These are phyloP conservation scores for Sesamia inferens DNA, from an alignment of 2,888 invertebrate species.

Conservation along the genomic window DNA sequence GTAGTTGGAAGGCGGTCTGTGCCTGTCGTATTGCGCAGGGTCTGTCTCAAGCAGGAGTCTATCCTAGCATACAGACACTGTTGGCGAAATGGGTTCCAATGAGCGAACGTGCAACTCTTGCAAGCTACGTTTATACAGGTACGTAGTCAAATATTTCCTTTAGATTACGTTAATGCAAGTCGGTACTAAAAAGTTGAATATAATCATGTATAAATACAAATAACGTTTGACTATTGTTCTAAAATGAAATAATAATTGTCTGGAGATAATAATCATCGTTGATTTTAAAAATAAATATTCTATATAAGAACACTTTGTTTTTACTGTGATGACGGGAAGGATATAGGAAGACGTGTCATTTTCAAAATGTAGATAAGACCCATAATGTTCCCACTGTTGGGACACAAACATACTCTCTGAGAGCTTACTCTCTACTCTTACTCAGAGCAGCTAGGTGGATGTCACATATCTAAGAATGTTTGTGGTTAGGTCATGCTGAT, in stretches of 20 bases:
- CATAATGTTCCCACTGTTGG: not conserved
- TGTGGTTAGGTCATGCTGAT: not conserved
- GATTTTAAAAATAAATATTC: not conserved
- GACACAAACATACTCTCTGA: not conserved
- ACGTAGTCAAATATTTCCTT: not conserved
- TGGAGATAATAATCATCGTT: not conserved
- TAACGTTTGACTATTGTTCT: not conserved
- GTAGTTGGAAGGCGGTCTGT: slow-evolving; percentile 91
- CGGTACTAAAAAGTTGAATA: not conserved
- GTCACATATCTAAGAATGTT: not conserved
- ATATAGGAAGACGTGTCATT: not conserved
- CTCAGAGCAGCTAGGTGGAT: no score
- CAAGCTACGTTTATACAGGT: slow-evolving; percentile 87
- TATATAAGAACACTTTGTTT: slow-evolving; percentile 5
- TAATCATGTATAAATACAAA: no score
- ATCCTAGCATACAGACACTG: slow-evolving; percentile 92
- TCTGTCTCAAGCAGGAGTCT: slow-evolving; percentile 92
- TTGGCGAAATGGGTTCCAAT: slow-evolving; percentile 93
- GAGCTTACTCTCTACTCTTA: not conserved
- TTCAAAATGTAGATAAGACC: not conserved
- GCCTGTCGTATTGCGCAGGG: slow-evolving; percentile 93
- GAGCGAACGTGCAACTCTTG: slow-evolving; percentile 90
- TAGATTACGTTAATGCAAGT: not conserved
- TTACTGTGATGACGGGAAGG: slow-evolving; percentile 19
- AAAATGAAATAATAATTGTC: slow-evolving; percentile 1